These are phyloP conservation scores for Gymnocheta viridis DNA, from an alignment of 2,888 invertebrate genomes.

Conservation along the genomic window DNA sequence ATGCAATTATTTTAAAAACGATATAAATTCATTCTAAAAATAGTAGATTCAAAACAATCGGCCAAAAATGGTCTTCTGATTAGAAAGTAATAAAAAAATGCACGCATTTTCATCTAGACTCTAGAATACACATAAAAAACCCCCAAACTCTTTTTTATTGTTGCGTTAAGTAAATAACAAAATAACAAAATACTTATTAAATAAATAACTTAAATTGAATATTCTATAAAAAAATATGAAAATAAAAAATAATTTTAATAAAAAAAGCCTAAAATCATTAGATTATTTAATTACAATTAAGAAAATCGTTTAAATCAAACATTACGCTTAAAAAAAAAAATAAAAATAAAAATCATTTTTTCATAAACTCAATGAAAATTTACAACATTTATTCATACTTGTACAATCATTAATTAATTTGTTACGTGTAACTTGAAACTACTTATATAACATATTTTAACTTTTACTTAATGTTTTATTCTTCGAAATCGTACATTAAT, in stretches of 20 bases:
- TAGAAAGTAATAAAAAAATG: slow-evolving; percentile 11
- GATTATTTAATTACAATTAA: slow-evolving; percentile 3
- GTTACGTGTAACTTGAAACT: not conserved
- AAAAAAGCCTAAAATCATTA: not conserved
- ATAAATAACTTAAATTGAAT: not conserved
- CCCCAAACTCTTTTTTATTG: not conserved
- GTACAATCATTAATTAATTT: slow-evolving; percentile 10
- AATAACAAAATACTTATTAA: slow-evolving; percentile 14
- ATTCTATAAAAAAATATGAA: not conserved
- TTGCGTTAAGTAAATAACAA: slow-evolving; percentile 17
- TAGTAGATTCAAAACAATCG: slow-evolving; percentile 1
- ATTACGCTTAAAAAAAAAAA: slow-evolving; percentile 39
- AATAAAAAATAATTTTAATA: not conserved
- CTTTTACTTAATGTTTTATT: not conserved
- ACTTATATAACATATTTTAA: not conserved
- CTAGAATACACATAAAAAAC: slow-evolving; percentile 1
- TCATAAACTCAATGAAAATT: not conserved
- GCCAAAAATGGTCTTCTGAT: slow-evolving; percentile 43
- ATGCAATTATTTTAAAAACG: not conserved
- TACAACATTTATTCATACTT: not conserved
- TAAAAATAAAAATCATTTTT: not conserved
- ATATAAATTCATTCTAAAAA: slow-evolving; percentile 1
- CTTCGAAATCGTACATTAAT: not conserved
- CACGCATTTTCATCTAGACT: slow-evolving; percentile 43
- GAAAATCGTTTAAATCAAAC: slow-evolving; percentile 9